Evolutionary conservation across 2,888 invertebrate species (phyloP).

Genomic region (Tryphoninae sp.): DNA sequence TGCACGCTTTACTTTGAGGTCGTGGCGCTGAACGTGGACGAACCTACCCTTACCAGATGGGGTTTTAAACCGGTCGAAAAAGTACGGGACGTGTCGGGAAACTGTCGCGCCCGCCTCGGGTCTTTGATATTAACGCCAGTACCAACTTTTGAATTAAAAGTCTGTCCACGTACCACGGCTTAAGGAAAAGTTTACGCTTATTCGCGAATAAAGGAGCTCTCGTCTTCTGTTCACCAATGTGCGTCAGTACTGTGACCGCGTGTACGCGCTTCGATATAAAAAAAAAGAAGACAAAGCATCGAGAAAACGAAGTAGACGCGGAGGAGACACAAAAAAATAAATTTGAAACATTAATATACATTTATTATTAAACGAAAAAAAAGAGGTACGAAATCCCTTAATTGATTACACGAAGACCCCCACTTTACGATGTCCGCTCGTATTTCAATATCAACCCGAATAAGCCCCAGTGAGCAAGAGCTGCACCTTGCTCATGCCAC

Average conservation of each 20-base stretch:
- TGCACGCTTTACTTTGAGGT: conserved; percentile 49
- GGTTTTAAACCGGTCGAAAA: conserved; percentile 45
- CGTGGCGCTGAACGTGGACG: conserved; percentile 45
- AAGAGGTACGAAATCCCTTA: no score
- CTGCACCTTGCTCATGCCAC: neutral
- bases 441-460: no score
- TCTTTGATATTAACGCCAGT: conserved; percentile 58
- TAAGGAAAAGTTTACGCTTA: conserved; percentile 57
- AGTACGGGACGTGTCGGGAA: conserved; percentile 26
- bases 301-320: no score
- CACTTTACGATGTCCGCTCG: no score
- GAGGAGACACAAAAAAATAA: no score
- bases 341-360: no score
- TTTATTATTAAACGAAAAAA: no score
- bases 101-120: conserved; percentile 25
- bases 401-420: no score
- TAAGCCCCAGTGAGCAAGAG: no score
- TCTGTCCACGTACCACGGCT: conserved; percentile 45
- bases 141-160: conserved; percentile 63
- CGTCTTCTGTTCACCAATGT: neutral
- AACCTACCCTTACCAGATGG: conserved; percentile 48
- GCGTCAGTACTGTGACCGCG: neutral
- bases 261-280: conserved; percentile 16
- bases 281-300: conserved; percentile 20
- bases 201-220: conserved; percentile 36